A percentile compares a stretch with the other conserved stretches of the same genome.
Conservation (phyloP, 2,113 vertebrate species). For the Neogobius melanostomus region DNA sequence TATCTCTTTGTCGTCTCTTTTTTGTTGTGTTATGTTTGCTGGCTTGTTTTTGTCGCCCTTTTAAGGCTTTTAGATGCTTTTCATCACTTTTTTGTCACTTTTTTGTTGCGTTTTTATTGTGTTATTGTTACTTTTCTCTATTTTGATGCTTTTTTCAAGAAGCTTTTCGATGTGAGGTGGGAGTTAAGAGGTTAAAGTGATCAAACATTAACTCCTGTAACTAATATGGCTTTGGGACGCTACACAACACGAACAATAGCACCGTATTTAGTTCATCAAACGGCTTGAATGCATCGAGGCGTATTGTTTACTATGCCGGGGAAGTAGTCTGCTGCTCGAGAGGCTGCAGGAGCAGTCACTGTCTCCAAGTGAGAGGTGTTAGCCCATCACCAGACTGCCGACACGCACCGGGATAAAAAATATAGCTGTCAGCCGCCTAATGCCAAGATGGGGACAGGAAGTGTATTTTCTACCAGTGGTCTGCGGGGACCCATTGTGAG, state of each 20-base stretch:
- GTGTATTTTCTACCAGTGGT: constrained; percentile 24
- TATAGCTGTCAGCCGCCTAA: constrained; percentile 39
- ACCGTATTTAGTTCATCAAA: constrained; percentile 17
- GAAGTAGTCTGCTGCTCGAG: constrained; percentile 29
- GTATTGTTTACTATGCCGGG: constrained; percentile 47
- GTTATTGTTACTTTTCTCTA: too few species aligned
- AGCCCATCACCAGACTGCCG: constrained; percentile 58
- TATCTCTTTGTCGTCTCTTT: too few species aligned
- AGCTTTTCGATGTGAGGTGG: too few species aligned
- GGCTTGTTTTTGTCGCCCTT: too few species aligned
- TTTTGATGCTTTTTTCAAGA: too few species aligned
- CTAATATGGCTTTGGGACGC: too few species aligned
- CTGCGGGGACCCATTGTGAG: constrained; percentile 10
- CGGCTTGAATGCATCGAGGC: background rate
- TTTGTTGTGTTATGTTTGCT: too few species aligned
- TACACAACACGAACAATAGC: background rate
- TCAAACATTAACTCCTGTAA: too few species aligned
- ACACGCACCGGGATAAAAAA: constrained; percentile 16
- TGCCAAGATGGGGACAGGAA: constrained; percentile 8
- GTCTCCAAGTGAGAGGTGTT: constrained; percentile 48
- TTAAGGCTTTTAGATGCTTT: too few species aligned
- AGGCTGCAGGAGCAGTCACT: constrained; percentile 25
- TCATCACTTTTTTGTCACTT: too few species aligned
- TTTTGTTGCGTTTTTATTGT: too few species aligned
- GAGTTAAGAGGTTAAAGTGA: too few species aligned